phyloP scores from a whole-genome alignment of 2,888 invertebrate genomes.

The Dendrolimus houi region DNA sequence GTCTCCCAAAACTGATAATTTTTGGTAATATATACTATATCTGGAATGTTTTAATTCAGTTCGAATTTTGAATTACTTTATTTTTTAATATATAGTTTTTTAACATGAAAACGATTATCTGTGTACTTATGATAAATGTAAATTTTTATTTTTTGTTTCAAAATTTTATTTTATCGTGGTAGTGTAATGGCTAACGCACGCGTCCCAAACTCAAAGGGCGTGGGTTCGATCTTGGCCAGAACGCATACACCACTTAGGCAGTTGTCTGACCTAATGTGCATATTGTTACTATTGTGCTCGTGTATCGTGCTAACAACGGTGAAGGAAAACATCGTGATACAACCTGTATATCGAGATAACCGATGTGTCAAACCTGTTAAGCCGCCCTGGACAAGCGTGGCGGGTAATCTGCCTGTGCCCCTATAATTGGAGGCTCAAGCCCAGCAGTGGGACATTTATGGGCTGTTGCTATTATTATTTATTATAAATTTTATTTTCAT shows the following conservation, averaged over 20 bases:
- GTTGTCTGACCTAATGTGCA: not conserved
- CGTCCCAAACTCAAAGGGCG: not conserved
- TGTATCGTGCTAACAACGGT: not conserved
- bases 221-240: not conserved
- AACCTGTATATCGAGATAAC: not conserved
- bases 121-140: not conserved
- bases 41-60: not conserved
- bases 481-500: no score
- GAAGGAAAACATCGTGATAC: not conserved
- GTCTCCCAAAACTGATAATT: not conserved
- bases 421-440: not conserved
- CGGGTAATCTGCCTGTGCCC: not conserved
- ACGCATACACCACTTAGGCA: not conserved
- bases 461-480: no score
- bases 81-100: not conserved
- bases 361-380: no score
- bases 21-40: not conserved
- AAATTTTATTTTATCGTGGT: not conserved
- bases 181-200: no score
- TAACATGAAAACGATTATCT: not conserved
- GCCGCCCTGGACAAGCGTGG: not conserved
- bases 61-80: not conserved
- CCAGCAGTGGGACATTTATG: no score
- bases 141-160: not conserved
- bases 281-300: not conserved